Conservation (phyloP, 2,888 invertebrate genomes). For the Cerastoderma edule region DNA sequence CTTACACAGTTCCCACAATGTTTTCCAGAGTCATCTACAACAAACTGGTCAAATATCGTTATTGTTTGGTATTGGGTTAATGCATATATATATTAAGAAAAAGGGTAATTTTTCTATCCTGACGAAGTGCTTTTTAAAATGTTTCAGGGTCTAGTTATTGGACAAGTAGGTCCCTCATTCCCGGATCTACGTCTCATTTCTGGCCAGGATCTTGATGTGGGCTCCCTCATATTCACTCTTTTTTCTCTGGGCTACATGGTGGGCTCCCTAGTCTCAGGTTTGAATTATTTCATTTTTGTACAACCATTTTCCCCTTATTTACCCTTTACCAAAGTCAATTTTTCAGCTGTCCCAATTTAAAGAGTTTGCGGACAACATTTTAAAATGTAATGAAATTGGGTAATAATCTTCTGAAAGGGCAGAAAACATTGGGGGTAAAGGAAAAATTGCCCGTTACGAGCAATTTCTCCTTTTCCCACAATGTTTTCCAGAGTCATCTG, state of each 20-base stretch:
- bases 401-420: too few relatives aligned
- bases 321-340: too few relatives aligned
- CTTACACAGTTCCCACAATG: neutral
- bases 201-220: constrained; percentile 73
- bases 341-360: too few relatives aligned
- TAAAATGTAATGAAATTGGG: too few relatives aligned
- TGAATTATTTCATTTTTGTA: too few relatives aligned
- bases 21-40: neutral
- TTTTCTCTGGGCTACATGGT: constrained; percentile 82
- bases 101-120: neutral
- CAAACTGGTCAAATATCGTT: neutral
- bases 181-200: constrained; percentile 81
- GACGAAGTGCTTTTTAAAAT: neutral
- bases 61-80: neutral
- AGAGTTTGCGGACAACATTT: too few relatives aligned
- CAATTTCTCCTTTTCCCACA: too few relatives aligned
- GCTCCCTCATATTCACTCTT: constrained; percentile 81
- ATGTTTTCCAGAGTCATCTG: too few relatives aligned
- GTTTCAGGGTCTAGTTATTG: constrained; percentile 82
- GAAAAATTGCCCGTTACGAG: too few relatives aligned
- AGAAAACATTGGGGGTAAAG: too few relatives aligned
- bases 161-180: constrained; percentile 83
- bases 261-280: constrained; percentile 71
- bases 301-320: too few relatives aligned
- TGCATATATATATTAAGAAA: neutral